These are phyloP conservation scores for Neodiprion fabricii DNA, from an alignment of 1,140 invertebrate genomes.

Conservation along the genomic window DNA sequence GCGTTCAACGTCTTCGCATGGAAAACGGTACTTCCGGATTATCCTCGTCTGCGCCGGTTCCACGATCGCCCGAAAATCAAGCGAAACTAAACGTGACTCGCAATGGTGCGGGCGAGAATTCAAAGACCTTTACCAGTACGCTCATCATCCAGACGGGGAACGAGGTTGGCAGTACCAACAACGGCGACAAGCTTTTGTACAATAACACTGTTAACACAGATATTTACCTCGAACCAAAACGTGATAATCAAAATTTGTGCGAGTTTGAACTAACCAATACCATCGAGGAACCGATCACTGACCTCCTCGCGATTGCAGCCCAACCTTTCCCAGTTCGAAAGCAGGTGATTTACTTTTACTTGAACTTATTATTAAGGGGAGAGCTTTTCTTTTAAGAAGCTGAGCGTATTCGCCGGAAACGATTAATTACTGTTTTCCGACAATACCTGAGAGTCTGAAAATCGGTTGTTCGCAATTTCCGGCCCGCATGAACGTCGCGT, in stretches of 20 bases:
- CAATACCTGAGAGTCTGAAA: no score
- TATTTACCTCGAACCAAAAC: not conserved
- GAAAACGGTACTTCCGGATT: slow-evolving; percentile 30
- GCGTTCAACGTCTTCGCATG: slow-evolving; percentile 32
- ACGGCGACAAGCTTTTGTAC: slow-evolving; percentile 7
- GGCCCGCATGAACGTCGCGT: no score
- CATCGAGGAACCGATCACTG: not conserved
- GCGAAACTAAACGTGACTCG: not conserved
- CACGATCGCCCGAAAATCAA: not conserved
- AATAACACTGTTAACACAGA: not conserved
- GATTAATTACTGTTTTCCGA: no score
- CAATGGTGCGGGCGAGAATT: not conserved
- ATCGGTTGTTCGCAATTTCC: no score
- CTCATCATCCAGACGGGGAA: slow-evolving; percentile 54
- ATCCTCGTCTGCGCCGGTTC: not conserved
- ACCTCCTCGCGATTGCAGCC: not conserved
- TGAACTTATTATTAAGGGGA: no score
- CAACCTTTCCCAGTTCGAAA: slow-evolving; percentile 1
- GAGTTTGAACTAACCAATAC: not conserved
- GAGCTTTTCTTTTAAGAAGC: no score
- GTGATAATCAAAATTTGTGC: not conserved
- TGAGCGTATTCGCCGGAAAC: no score
- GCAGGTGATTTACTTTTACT: not conserved
- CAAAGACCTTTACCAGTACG: slow-evolving; percentile 53
- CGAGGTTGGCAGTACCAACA: slow-evolving; percentile 45